Conservation (phyloP, 2,113 vertebrate genomes). For the Haliaeetus leucogaster region DNA sequence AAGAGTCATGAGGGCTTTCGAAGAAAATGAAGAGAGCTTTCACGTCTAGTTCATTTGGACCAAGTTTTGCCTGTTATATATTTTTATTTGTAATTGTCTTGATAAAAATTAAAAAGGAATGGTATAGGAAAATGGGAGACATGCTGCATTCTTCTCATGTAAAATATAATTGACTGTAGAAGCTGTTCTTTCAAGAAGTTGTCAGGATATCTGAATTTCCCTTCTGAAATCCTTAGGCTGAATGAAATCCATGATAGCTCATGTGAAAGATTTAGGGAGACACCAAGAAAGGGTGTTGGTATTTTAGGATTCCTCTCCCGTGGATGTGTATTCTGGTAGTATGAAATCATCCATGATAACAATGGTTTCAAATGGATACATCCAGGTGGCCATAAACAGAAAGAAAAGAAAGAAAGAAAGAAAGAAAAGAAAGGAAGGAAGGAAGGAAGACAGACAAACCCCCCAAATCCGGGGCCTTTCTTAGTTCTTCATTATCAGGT, state of each 20-base stretch:
- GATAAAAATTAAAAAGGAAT: not conserved
- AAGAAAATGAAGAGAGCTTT: not conserved
- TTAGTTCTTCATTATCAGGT: not conserved
- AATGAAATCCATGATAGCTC: not conserved
- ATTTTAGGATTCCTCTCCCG: not conserved
- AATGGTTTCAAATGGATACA: not conserved
- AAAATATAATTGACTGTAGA: not conserved
- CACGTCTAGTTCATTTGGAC: not conserved
- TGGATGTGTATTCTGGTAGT: not conserved
- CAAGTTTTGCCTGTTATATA: not conserved
- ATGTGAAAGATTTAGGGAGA: not conserved
- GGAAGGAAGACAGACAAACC: not conserved
- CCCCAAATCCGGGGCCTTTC: not conserved
- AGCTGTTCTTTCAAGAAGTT: not conserved
- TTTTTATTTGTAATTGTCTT: not conserved
- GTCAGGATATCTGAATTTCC: not conserved
- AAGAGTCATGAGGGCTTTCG: not conserved
- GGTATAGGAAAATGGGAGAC: not conserved
- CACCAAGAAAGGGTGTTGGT: not conserved
- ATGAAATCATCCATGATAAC: not conserved
- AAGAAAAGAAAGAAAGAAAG: too few relatives aligned
- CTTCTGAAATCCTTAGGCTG: not conserved
- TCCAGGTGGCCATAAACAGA: too few relatives aligned
- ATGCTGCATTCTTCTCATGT: not conserved
- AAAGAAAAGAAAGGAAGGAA: too few relatives aligned